Conservation (phyloP, 2,113 vertebrate genomes). For the Vulpes ferrilata region DNA sequence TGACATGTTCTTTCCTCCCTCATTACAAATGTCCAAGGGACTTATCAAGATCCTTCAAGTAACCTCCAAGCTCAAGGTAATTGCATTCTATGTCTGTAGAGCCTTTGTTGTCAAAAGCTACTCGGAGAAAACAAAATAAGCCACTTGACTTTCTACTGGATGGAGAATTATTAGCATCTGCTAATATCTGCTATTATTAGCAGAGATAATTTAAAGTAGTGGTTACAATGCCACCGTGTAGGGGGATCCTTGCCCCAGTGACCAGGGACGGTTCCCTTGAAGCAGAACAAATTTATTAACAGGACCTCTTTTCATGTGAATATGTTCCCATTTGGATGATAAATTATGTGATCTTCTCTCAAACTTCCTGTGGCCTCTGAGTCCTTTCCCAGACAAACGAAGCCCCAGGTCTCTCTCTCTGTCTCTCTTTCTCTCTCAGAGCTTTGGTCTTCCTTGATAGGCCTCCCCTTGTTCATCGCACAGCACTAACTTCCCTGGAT, state of each 20-base stretch:
- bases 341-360: background rate
- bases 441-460: background rate
- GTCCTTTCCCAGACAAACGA: background rate
- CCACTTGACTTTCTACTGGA: background rate
- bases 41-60: constrained; percentile 9
- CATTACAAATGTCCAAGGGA: background rate
- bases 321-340: background rate
- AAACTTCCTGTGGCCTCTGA: background rate
- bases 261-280: background rate
- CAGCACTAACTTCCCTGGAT: background rate
- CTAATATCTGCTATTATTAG: background rate
- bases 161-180: constrained; percentile 29
- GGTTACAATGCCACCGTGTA: background rate
- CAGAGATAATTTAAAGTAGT: background rate
- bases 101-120: background rate
- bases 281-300: background rate
- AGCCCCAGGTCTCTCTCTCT: background rate
- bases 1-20: background rate
- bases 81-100: background rate
- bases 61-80: background rate
- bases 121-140: background rate
- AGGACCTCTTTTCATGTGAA: background rate
- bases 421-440: background rate
- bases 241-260: background rate
- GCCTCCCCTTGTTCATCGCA: background rate